phyloP scores from a whole-genome alignment of 2,113 vertebrate genomes.

The Psittacus erithacus region DNA sequence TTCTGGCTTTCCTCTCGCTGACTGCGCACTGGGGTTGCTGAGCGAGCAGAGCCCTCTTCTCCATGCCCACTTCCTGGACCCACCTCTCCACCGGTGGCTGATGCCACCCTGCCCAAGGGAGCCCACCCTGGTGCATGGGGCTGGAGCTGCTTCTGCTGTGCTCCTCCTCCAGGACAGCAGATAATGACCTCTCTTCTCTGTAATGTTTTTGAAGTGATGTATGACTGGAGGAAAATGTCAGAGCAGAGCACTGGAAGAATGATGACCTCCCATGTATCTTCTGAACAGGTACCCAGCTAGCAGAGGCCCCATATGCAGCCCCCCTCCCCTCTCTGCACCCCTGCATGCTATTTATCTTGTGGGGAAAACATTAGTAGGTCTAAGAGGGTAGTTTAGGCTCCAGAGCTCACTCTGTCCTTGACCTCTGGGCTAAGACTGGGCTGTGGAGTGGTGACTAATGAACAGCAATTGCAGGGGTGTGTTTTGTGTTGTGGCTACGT shows the following conservation, averaged over 20 bases:
- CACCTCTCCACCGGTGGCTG: neutral
- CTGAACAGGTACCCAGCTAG: neutral
- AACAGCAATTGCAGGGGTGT: neutral
- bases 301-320: neutral
- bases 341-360: neutral
- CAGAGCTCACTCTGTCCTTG: slow-evolving; percentile 44
- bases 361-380: neutral
- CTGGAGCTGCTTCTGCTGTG: neutral
- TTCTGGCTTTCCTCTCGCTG: neutral
- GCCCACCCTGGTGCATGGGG: neutral
- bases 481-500: neutral
- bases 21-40: neutral
- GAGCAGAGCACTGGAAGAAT: neutral
- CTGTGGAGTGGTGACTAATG: neutral
- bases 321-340: neutral
- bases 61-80: neutral
- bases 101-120: neutral
- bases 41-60: neutral
- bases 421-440: neutral
- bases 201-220: neutral
- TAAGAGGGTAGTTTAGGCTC: slow-evolving; percentile 17
- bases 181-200: neutral
- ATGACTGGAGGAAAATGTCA: neutral
- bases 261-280: slow-evolving; percentile 9
- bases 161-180: neutral